Evolutionary conservation across 2,797 vertebrate species (phyloP).

Genomic region (Mormyrops attenuatus): DNA sequence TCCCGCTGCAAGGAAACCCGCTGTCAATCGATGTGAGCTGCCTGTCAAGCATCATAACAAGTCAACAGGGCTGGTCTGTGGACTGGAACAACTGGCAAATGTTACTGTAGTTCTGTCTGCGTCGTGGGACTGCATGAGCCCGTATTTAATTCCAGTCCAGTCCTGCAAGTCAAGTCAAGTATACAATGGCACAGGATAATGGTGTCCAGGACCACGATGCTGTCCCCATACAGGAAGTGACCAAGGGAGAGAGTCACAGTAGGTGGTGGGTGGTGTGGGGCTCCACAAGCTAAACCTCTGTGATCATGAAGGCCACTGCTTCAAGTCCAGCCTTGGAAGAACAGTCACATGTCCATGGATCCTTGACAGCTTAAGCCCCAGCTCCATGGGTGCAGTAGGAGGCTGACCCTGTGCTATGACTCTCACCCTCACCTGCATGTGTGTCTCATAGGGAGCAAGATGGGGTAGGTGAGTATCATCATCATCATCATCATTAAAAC

Average conservation of each 20-base stretch:
- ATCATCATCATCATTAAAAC: not conserved
- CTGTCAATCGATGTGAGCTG: not conserved
- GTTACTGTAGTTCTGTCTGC: not conserved
- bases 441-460: not conserved
- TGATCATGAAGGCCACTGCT: not conserved
- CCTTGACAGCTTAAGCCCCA: not conserved
- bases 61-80: not conserved
- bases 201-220: not conserved
- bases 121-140: not conserved
- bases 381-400: not conserved
- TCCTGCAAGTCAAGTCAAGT: not conserved
- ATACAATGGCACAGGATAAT: not conserved
- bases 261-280: not conserved
- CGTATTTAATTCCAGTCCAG: not conserved
- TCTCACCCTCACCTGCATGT: not conserved
- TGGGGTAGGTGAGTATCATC: not conserved
- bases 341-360: not conserved
- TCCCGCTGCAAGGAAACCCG: not conserved
- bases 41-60: not conserved
- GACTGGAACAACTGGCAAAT: not conserved
- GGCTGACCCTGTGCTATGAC: not conserved
- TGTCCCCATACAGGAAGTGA: not conserved
- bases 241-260: not conserved
- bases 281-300: not conserved
- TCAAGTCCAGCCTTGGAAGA: not conserved